Percentiles rank a stretch among this genome's conserved stretches.
Conservation (phyloP, 2,888 invertebrate genomes). For the Hyalella azteca region DNA sequence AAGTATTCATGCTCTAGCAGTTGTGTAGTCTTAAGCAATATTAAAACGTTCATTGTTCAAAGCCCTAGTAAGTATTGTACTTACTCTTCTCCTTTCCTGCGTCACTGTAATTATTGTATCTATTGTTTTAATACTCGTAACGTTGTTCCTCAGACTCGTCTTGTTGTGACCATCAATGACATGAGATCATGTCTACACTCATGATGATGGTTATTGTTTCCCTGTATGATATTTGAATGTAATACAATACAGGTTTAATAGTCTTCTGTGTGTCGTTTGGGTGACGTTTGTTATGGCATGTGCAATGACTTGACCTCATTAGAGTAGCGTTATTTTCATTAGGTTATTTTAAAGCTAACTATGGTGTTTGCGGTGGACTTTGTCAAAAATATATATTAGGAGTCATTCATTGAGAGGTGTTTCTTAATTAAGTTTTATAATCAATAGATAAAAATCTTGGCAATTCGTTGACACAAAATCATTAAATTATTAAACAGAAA, state of each 20-base stretch:
- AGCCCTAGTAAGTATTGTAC: conserved; percentile 13
- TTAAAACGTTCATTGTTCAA: conserved; percentile 23
- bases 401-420: too few relatives aligned
- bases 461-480: background rate
- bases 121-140: background rate
- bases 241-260: too few relatives aligned
- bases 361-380: too few relatives aligned
- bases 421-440: too few relatives aligned
- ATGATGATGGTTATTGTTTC: too few relatives aligned
- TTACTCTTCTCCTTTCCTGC: background rate
- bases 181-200: background rate
- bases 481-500: background rate
- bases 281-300: background rate
- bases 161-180: background rate
- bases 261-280: background rate
- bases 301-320: background rate
- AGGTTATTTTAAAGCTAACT: background rate
- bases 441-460: background rate
- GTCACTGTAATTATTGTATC: conserved; percentile 10
- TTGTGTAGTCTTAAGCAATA: conserved; percentile 2
- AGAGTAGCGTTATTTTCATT: background rate
- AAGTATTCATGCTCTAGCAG: background rate
- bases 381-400: too few relatives aligned
- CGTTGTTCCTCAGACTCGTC: background rate
- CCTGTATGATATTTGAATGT: too few relatives aligned